These are phyloP conservation scores for Ips typographus DNA, from an alignment of 1,140 invertebrate genomes.

Conservation along the genomic window DNA sequence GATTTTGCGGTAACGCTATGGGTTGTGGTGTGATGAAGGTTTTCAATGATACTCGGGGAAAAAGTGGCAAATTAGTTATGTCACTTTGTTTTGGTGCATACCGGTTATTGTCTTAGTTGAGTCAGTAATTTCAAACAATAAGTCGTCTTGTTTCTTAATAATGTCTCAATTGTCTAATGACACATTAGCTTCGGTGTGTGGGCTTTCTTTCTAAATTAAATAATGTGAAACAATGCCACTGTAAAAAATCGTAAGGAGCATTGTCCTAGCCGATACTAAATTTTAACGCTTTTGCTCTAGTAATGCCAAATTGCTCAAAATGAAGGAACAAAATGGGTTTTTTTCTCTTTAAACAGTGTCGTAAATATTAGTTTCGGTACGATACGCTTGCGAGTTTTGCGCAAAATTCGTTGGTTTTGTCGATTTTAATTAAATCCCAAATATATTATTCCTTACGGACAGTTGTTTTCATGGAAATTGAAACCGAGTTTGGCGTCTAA, in stretches of 20 bases:
- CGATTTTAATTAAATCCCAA: neutral
- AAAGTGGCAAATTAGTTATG: neutral
- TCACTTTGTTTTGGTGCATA: neutral
- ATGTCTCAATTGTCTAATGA: conserved; percentile 14
- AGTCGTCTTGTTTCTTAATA: neutral
- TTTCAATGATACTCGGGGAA: neutral
- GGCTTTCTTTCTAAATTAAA: conserved; percentile 8
- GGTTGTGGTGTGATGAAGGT: neutral
- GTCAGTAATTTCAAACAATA: neutral
- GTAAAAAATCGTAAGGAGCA: conserved; percentile 10
- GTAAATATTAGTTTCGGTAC: conserved; percentile 11
- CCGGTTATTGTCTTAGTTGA: neutral
- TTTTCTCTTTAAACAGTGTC: conserved; percentile 1
- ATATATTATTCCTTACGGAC: no score
- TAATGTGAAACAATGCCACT: conserved; percentile 11
- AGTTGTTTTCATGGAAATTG: no score
- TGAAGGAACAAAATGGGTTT: conserved; percentile 1
- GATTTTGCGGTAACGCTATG: neutral
- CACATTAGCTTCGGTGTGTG: neutral
- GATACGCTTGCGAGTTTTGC: conserved; percentile 16
- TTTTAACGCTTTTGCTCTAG: conserved; percentile 7
- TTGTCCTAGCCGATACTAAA: neutral
- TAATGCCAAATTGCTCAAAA: conserved; percentile 1
- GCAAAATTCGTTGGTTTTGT: conserved; percentile 11
- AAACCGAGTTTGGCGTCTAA: no score